phyloP scores from a whole-genome alignment of 2,888 invertebrate genomes.

The Acanthosepion esculentum region DNA sequence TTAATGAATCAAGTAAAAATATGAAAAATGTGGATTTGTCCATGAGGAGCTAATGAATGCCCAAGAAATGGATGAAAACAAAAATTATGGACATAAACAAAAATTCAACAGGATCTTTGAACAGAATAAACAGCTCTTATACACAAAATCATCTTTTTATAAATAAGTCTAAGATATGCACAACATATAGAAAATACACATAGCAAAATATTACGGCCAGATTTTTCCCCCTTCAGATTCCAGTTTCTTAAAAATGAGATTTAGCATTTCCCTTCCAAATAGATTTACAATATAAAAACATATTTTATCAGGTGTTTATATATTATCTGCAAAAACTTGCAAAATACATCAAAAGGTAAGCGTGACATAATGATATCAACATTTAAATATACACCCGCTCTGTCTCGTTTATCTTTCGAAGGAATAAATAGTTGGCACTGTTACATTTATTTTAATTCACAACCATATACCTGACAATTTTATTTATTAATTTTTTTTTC shows the following conservation, averaged over 20 bases:
- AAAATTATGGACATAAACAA: conserved; percentile 8
- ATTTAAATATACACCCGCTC: conserved; percentile 33
- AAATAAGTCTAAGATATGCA: too few relatives aligned
- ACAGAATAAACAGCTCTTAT: conserved; percentile 18
- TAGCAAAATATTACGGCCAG: conserved; percentile 17
- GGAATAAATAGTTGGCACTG: conserved; percentile 9
- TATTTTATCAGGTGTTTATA: not conserved
- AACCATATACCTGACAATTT: conserved; percentile 33
- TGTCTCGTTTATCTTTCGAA: conserved; percentile 33
- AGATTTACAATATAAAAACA: conserved; percentile 36
- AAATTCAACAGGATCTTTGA: not conserved
- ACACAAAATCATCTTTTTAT: not conserved
- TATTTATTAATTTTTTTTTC: not conserved
- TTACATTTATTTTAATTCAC: conserved; percentile 3
- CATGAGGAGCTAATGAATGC: not conserved
- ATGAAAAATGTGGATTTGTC: not conserved
- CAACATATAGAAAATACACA: conserved; percentile 2
- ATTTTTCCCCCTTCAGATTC: not conserved
- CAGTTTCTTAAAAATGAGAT: conserved; percentile 34
- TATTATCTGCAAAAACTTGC: not conserved
- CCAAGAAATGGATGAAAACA: conserved; percentile 22
- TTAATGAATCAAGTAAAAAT: conserved; percentile 9
- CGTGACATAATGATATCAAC: conserved; percentile 24
- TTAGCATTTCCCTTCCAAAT: not conserved
- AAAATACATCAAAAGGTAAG: conserved; percentile 42